phyloP scores from a whole-genome alignment of 2,113 vertebrate species.

The Phrynosoma platyrhinos region DNA sequence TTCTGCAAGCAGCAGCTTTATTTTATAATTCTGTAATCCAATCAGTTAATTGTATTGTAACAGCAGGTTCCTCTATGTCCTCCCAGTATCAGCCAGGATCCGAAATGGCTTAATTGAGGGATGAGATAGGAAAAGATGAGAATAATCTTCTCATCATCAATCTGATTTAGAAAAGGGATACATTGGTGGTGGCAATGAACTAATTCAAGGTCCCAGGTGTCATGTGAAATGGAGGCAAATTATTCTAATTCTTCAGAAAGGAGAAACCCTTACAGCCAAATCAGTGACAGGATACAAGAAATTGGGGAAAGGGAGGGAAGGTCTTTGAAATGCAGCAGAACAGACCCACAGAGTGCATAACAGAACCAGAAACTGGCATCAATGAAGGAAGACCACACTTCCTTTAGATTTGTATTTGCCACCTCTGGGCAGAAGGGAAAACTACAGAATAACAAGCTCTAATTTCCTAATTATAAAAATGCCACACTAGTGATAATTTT shows the following conservation, averaged over 20 bases:
- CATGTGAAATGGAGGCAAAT: neutral
- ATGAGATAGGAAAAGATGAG: neutral
- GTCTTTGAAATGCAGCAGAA: fast-evolving
- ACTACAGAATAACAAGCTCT: neutral
- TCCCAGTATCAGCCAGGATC: neutral
- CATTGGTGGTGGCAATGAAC: neutral
- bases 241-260: neutral
- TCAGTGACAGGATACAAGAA: neutral
- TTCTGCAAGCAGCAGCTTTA: neutral
- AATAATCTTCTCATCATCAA: slow-evolving; percentile 1
- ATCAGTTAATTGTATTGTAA: slow-evolving; percentile 1
- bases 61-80: neutral
- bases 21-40: slow-evolving; percentile 1
- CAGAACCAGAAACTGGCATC: neutral
- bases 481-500: neutral
- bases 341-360: neutral
- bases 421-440: neutral
- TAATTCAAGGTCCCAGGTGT: neutral
- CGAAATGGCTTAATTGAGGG: neutral
- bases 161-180: neutral
- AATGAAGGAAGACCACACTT: neutral
- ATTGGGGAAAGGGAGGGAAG: neutral
- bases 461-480: neutral
- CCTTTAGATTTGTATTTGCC: neutral
- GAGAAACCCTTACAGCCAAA: neutral